Evolutionary conservation across 2,888 invertebrate genomes (phyloP).

Genomic region (Tribolium freemani): DNA sequence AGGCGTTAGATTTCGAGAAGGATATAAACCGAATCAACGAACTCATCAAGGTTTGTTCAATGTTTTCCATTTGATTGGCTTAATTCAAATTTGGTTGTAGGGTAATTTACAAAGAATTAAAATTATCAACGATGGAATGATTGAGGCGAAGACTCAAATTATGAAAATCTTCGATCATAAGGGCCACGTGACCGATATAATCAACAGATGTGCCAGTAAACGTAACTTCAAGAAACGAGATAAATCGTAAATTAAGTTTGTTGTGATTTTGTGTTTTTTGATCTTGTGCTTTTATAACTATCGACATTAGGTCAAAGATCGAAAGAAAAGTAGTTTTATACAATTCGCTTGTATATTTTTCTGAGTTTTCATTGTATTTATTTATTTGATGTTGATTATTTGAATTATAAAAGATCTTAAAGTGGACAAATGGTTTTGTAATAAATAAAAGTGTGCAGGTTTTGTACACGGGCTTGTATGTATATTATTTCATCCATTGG

Average conservation of each 20-base stretch:
- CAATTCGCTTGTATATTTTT: slow-evolving; percentile 7
- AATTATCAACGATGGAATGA: slow-evolving; percentile 92
- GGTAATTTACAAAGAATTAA: slow-evolving; percentile 96
- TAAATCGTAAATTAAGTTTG: slow-evolving; percentile 67
- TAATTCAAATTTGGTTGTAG: slow-evolving; percentile 68
- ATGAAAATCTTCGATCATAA: slow-evolving; percentile 94
- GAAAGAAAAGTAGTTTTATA: slow-evolving; percentile 7
- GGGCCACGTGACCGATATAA: slow-evolving; percentile 88
- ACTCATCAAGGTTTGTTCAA: slow-evolving; percentile 72
- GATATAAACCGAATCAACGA: slow-evolving; percentile 71
- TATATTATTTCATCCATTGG: slow-evolving; percentile 30
- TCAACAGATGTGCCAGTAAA: slow-evolving; percentile 92
- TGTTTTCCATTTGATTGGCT: background rate
- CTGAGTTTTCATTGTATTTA: slow-evolving; percentile 14
- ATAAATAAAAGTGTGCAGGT: slow-evolving; percentile 29
- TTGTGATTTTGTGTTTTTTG: background rate
- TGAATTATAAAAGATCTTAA: slow-evolving; percentile 7
- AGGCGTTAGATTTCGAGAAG: slow-evolving; percentile 59
- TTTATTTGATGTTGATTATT: slow-evolving; percentile 24
- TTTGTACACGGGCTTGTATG: slow-evolving; percentile 31
- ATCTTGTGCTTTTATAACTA: slow-evolving; percentile 8
- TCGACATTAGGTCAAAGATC: slow-evolving; percentile 17
- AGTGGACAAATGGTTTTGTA: slow-evolving; percentile 23
- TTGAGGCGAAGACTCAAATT: slow-evolving; percentile 89
- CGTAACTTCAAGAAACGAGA: slow-evolving; percentile 93